Percentiles rank a stretch among this genome's conserved stretches.
Conservation (phyloP, 2,888 invertebrate genomes). For the Drosophila paranaensis region DNA sequence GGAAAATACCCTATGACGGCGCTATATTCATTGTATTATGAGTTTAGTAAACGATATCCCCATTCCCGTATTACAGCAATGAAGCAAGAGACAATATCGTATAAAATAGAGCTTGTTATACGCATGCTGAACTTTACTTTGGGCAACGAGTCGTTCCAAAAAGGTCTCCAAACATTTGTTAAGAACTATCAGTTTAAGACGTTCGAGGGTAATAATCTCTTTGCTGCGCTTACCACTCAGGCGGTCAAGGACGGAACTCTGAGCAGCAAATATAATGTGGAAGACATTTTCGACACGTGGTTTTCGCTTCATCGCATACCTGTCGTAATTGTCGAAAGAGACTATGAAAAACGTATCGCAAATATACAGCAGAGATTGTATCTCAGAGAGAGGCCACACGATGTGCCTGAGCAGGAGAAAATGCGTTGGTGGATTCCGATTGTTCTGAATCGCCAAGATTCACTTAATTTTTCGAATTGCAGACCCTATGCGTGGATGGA, state of each 20-base stretch:
- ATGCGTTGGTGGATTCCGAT: slow-evolving; percentile 92
- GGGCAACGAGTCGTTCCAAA: slow-evolving; percentile 90
- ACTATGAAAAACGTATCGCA: slow-evolving; percentile 88
- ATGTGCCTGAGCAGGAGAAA: slow-evolving; percentile 89
- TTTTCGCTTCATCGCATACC: slow-evolving; percentile 92
- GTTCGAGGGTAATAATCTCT: slow-evolving; percentile 92
- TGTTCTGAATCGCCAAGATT: slow-evolving; percentile 87
- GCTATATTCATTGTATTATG: slow-evolving; percentile 91
- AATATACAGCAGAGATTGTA: slow-evolving; percentile 88
- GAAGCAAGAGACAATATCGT: slow-evolving; percentile 89
- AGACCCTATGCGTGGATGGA: slow-evolving; percentile 88
- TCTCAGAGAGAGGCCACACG: slow-evolving; percentile 90
- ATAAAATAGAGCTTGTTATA: slow-evolving; percentile 92
- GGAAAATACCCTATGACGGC: slow-evolving; percentile 93
- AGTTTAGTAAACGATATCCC: slow-evolving; percentile 91
- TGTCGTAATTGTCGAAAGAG: slow-evolving; percentile 89
- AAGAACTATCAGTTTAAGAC: slow-evolving; percentile 89
- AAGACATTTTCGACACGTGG: slow-evolving; percentile 92
- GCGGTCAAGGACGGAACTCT: slow-evolving; percentile 87
- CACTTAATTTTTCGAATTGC: slow-evolving; percentile 87
- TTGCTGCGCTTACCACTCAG: slow-evolving; percentile 89
- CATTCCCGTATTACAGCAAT: slow-evolving; percentile 91
- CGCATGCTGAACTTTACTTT: slow-evolving; percentile 95
- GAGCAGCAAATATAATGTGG: slow-evolving; percentile 87
- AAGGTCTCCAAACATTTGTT: slow-evolving; percentile 90